Percentiles rank a stretch among this genome's conserved stretches.
These are phyloP conservation scores for Choristoneura fumiferana DNA, from an alignment of 1,140 invertebrate species.

Conservation along the genomic window DNA sequence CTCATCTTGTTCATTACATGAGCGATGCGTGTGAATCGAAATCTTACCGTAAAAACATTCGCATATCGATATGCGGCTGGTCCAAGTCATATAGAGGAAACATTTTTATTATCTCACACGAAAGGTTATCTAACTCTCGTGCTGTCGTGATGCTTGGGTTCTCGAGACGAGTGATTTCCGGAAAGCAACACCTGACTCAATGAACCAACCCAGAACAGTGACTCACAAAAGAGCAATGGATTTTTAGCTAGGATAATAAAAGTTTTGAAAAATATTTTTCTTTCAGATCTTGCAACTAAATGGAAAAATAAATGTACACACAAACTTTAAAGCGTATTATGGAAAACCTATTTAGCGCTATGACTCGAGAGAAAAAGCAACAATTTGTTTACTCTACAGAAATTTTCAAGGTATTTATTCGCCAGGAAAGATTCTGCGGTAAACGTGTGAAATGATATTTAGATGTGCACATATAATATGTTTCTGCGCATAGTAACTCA, in stretches of 20 bases:
- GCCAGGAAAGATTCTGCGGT: background rate
- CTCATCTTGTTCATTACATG: too few relatives aligned
- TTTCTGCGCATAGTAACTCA: too few relatives aligned
- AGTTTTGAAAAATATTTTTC: constrained; percentile 2
- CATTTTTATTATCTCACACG: constrained; percentile 3
- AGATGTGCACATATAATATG: background rate
- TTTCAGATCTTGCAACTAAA: background rate
- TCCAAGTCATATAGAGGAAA: background rate
- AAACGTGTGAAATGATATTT: background rate
- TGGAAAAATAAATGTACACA: background rate
- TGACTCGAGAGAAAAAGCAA: constrained; percentile 2
- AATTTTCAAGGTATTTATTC: constrained; percentile 2
- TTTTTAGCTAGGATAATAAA: background rate
- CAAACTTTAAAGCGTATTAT: background rate
- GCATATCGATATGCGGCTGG: too few relatives aligned
- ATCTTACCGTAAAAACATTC: too few relatives aligned
- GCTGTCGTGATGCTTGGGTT: constrained; percentile 10
- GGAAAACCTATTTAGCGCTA: background rate
- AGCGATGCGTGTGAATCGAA: too few relatives aligned
- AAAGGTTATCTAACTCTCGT: constrained; percentile 8
- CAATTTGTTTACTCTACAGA: background rate
- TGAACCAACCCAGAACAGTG: background rate
- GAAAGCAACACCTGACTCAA: constrained; percentile 6
- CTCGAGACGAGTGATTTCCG: constrained; percentile 13
- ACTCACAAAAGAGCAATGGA: background rate